A percentile compares a stretch with the other conserved stretches of the same genome.
Conservation (phyloP, 2,888 invertebrate genomes). For the Melanotus villosus region DNA sequence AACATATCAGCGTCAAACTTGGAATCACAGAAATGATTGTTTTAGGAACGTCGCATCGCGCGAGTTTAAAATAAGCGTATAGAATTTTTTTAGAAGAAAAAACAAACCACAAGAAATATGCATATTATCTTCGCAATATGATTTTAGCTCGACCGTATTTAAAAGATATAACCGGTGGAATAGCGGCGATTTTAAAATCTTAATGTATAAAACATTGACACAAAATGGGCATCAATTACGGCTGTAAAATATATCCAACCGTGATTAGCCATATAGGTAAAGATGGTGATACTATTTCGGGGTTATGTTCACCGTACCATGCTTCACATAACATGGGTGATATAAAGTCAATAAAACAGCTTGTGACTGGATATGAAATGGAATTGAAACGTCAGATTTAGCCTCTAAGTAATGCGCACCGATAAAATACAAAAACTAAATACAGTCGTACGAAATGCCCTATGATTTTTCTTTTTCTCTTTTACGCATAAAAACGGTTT, state of each 20-base stretch:
- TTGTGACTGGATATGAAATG: constrained; percentile 64
- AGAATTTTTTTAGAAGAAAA: neutral
- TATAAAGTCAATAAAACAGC: constrained; percentile 67
- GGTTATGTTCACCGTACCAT: constrained; percentile 26
- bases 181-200: constrained; percentile 48
- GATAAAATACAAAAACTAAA: constrained; percentile 32
- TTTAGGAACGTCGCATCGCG: no score
- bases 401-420: constrained; percentile 17
- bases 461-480: neutral
- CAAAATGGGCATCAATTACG: constrained; percentile 53
- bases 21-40: no score
- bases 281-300: constrained; percentile 41
- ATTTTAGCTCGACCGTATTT: constrained; percentile 32
- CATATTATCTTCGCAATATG: constrained; percentile 19
- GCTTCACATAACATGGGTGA: constrained; percentile 45
- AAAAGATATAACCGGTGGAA: constrained; percentile 39
- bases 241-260: constrained; percentile 52
- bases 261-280: constrained; percentile 51
- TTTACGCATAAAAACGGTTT: no score
- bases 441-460: constrained; percentile 11
- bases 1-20: no score
- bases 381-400: constrained; percentile 65
- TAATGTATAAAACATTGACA: constrained; percentile 51
- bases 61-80: no score
- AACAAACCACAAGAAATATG: neutral